Conservation (phyloP, 2,888 invertebrate species). For the Drosophila atripex region DNA sequence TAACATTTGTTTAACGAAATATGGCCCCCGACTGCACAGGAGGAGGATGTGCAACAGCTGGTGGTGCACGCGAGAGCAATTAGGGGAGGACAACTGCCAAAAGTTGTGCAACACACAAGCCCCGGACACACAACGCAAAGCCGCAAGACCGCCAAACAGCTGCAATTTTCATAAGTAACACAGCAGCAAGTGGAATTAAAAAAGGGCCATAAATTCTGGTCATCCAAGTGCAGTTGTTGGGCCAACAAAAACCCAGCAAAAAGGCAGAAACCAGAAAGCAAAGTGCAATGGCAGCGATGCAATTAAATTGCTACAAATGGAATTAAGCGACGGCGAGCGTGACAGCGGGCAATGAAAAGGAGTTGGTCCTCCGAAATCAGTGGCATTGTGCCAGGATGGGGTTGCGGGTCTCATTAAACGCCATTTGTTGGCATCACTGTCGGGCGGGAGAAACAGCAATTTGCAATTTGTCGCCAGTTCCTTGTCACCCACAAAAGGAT, state of each 20-base stretch:
- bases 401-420: conserved; percentile 40
- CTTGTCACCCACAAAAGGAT: not conserved
- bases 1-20: conserved; percentile 42
- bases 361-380: conserved; percentile 34
- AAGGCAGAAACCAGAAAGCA: conserved; percentile 16
- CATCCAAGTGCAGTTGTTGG: not conserved
- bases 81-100: conserved; percentile 41
- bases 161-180: conserved; percentile 56
- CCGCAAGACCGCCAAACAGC: conserved; percentile 48
- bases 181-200: conserved; percentile 55
- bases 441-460: not conserved
- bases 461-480: not conserved
- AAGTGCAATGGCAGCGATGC: conserved; percentile 38
- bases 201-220: conserved; percentile 56
- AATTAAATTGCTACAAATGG: conserved; percentile 75
- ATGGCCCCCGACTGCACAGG: not conserved
- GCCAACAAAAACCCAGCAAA: conserved; percentile 1
- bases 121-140: conserved; percentile 23
- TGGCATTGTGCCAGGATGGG: conserved; percentile 36
- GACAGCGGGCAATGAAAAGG: conserved; percentile 50
- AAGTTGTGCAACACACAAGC: conserved; percentile 48
- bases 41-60: conserved; percentile 22
- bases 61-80: conserved; percentile 52
- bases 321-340: conserved; percentile 69
- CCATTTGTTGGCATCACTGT: conserved; percentile 30